These are phyloP conservation scores for Hiodon alosoides DNA, from an alignment of 2,113 vertebrate species.

Conservation along the genomic window DNA sequence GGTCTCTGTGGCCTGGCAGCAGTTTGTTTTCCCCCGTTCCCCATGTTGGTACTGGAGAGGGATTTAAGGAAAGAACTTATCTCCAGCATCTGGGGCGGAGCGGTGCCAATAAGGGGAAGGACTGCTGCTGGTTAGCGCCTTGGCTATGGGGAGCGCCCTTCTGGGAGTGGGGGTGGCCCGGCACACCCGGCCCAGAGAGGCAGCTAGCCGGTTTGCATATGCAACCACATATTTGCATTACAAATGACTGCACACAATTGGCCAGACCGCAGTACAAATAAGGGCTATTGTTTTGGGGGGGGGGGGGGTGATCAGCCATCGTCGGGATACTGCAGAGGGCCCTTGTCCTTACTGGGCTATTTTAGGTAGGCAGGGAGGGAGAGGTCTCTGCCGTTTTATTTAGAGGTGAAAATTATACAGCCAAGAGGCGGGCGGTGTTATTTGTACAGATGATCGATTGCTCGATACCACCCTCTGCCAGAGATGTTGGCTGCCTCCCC, in stretches of 20 bases:
- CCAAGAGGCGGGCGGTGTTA: constrained; percentile 45
- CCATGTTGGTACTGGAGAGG: constrained; percentile 51
- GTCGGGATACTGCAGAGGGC: background rate
- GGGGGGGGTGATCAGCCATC: background rate
- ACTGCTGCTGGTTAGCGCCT: constrained; percentile 51
- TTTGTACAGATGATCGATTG: constrained; percentile 63
- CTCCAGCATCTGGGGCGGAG: constrained; percentile 19
- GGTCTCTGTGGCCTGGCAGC: constrained; percentile 37
- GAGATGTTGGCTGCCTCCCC: constrained; percentile 39
- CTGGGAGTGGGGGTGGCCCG: constrained; percentile 19
- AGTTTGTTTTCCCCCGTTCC: constrained; percentile 39
- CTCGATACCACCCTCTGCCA: constrained; percentile 48
- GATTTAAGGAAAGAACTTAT: constrained; percentile 36
- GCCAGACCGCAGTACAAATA: constrained; percentile 47
- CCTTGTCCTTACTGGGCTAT: background rate
- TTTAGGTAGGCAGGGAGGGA: constrained; percentile 17
- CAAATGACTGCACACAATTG: constrained; percentile 59
- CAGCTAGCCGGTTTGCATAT: constrained; percentile 33
- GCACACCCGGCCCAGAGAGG: constrained; percentile 26
- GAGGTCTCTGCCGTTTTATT: constrained; percentile 47
- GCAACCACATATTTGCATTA: constrained; percentile 60
- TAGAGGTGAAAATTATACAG: constrained; percentile 60
- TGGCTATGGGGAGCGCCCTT: constrained; percentile 31
- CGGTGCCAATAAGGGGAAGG: constrained; percentile 26
- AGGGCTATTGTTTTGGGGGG: constrained; percentile 30